Base-by-base conservation (phyloP, 2,113 vertebrate genomes). In the Uria aalge region DNA sequence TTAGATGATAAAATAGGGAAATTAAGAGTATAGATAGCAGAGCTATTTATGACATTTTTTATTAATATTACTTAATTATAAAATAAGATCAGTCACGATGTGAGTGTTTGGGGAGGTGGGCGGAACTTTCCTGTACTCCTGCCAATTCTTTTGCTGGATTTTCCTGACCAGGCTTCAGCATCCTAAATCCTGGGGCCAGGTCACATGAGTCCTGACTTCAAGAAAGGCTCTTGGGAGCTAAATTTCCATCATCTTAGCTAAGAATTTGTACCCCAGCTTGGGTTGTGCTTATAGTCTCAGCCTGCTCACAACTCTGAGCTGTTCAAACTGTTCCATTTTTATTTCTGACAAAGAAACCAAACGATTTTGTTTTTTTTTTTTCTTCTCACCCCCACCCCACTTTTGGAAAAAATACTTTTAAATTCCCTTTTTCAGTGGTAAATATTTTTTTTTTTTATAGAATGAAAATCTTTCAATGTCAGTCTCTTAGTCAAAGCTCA, bases 301-400 rank as follows among this genome's bases (percentile, higher is more conserved):
- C 4, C 19, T 81, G 50, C 43, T 89, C 19, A 6, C 22, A 59
- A 36, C 12, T 52, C 1, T 0, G 12, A 85, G 23, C 8, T n/a
- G 21, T 53, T 77, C 3, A 56, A 56, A 40, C 14, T 27, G 7
- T 72, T 85, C 15, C 2, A 9, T 22, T 72, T 69, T 26, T 38
- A 9, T 52, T 89, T 77, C 13, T 22, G 12, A 19, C 12, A 50
- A 30, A 48, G 30, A 22, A 40, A 68, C 2, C 9, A 17, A 56
- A 67, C 20, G 12, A 29, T 23, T 43, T 36, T 52, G 47, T 18
- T 2, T 38, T n/a, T 26, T 53, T 38, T 9, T 11, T 38, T 45
- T 20, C 38, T 36, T 7, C 14, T 23, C 26, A 9, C 59, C 9
- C 6, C 0, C 6, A 0, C 7, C 2, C 2, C 0, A 2, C 5